Evolutionary conservation across 1,140 invertebrate species (phyloP).

Genomic region (Halesus radiatus): DNA sequence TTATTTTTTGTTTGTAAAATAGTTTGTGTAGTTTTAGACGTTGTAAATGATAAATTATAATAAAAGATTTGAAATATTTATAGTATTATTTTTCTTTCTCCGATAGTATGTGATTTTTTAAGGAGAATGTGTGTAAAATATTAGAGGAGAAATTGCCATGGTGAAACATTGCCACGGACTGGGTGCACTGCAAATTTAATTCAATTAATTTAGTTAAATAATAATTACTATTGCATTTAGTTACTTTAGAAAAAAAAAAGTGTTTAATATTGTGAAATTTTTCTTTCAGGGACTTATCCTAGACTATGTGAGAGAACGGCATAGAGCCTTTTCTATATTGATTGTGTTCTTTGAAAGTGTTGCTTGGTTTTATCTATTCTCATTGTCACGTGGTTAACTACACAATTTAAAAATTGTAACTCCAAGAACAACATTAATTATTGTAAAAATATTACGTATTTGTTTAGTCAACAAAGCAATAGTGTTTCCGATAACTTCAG

Average conservation of each 20-base stretch:
- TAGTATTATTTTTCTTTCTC: too few species aligned
- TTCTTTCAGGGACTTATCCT: constrained; percentile 38
- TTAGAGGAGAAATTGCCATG: background rate
- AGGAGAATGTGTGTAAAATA: too few species aligned
- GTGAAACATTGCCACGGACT: constrained; percentile 8
- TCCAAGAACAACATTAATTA: too few species aligned
- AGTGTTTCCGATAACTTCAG: too few species aligned
- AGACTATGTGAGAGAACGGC: constrained; percentile 22
- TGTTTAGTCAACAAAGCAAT: too few species aligned
- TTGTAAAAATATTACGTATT: too few species aligned
- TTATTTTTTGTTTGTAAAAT: too few species aligned
- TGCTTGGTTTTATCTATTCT: background rate
- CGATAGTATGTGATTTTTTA: too few species aligned
- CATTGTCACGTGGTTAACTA: constrained; percentile 2
- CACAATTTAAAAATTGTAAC: too few species aligned
- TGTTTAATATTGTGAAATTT: constrained; percentile 29
- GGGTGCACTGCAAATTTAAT: background rate
- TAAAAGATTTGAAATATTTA: background rate
- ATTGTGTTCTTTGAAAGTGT: constrained; percentile 21
- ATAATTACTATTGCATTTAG: constrained; percentile 18
- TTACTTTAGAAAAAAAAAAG: constrained; percentile 1
- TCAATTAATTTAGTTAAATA: too few species aligned
- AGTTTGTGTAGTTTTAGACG: background rate
- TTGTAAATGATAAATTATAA: constrained; percentile 5
- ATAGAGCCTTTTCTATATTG: constrained; percentile 7